Percentiles rank a stretch among this genome's conserved stretches.
These are phyloP conservation scores for Hydriomena furcata DNA, from an alignment of 2,888 invertebrate genomes.

Conservation along the genomic window DNA sequence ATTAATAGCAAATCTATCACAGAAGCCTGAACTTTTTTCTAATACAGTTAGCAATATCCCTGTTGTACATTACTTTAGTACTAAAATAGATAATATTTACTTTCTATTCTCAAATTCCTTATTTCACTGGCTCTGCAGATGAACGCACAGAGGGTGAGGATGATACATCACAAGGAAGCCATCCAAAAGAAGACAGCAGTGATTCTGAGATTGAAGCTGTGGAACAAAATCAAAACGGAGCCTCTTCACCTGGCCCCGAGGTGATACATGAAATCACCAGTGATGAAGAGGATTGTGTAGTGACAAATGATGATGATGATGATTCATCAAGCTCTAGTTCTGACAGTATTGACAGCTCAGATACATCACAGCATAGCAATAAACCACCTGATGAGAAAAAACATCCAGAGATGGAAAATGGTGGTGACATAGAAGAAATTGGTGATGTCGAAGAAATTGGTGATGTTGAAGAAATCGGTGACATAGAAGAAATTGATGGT, in stretches of 20 bases:
- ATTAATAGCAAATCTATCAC: too few relatives aligned
- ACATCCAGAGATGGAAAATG: slow-evolving; percentile 80
- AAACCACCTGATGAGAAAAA: slow-evolving; percentile 80
- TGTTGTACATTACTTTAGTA: background rate
- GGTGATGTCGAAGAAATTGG: slow-evolving; percentile 83
- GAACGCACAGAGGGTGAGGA: slow-evolving; percentile 79
- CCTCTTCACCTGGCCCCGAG: slow-evolving; percentile 63
- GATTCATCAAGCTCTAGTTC: slow-evolving; percentile 82
- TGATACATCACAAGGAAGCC: slow-evolving; percentile 78
- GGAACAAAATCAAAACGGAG: slow-evolving; percentile 74
- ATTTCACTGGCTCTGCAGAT: slow-evolving; percentile 56
- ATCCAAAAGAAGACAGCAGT: slow-evolving; percentile 75
- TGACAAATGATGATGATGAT: slow-evolving; percentile 80
- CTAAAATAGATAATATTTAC: slow-evolving; percentile 1
- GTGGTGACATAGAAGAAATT: slow-evolving; percentile 67
- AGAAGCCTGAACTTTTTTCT: background rate
- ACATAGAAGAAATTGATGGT: slow-evolving; percentile 69
- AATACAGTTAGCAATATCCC: background rate
- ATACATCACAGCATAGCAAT: slow-evolving; percentile 74
- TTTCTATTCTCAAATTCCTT: slow-evolving; percentile 35
- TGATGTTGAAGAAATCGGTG: slow-evolving; percentile 34
- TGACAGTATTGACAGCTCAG: slow-evolving; percentile 84
- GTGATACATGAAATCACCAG: slow-evolving; percentile 79
- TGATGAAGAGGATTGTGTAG: slow-evolving; percentile 81
- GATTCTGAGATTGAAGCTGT: slow-evolving; percentile 68